phyloP scores from a whole-genome alignment of 2,113 vertebrate species.

The Rhynchomys soricoides region DNA sequence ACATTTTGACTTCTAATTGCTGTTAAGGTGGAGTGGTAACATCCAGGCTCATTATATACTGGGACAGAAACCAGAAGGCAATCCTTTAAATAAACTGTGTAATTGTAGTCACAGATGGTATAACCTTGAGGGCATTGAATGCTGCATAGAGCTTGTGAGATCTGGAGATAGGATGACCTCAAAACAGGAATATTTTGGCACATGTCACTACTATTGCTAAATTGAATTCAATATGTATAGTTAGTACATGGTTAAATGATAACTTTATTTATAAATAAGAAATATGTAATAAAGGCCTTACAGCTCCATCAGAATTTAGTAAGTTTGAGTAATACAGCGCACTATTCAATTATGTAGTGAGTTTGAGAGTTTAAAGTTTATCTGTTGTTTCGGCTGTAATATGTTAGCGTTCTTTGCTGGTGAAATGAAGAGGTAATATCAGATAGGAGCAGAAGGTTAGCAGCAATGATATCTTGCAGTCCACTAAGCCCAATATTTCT shows the following conservation, averaged over 20 bases:
- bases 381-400: neutral
- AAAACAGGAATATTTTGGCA: neutral
- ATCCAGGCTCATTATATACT: neutral
- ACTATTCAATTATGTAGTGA: neutral
- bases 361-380: neutral
- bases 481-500: neutral
- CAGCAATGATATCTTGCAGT: neutral
- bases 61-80: neutral
- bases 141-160: neutral
- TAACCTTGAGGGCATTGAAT: neutral
- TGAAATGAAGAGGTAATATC: neutral
- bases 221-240: neutral
- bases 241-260: neutral
- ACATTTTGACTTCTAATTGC: neutral
- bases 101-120: neutral
- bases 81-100: neutral
- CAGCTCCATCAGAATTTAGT: neutral
- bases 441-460: neutral
- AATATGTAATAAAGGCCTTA: neutral
- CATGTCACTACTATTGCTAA: neutral
- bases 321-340: neutral
- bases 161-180: neutral
- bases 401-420: neutral
- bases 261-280: neutral
- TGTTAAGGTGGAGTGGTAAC: neutral